Evolutionary conservation across 2,113 vertebrate genomes (phyloP), one percentile per base, ranked within the genome.

Genomic region (Peromyscus californicus): DNA sequence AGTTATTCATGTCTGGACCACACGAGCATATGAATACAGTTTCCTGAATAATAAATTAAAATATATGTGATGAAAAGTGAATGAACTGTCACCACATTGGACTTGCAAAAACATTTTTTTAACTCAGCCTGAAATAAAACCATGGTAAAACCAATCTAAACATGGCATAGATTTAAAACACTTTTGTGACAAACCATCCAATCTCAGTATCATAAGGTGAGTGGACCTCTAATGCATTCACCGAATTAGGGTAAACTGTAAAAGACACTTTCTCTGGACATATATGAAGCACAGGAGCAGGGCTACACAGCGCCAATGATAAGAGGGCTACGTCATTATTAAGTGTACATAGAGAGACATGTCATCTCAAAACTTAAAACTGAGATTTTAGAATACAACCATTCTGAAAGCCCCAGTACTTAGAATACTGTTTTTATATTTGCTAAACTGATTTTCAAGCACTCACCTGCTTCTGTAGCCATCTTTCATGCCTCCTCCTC

Each of bases 381-480:
- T 22, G 75, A 45, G 15, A 15, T 82, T 94, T 74, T 84, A 17
- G 80, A 92, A 88, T 54, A 29, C 1, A 93, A 2, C 7, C 63
- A 45, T 91, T 76, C 19, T 16, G 15, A n/a, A 95, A 26, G 29
- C 57, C 8, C 39, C 39, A 79, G 76, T 22, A 86, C 76, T 94
- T 83, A 79, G 45, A 26, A 97, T 9, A 59, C 0, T 39, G 13
- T 83, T 7, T 29, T 13, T 10, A 79, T n/a, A 96, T 87, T 82
- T 39, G 83, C 82, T 78, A 91, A 86, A 76, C 10, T 59, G 69
- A 59, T 61, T 69, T 51, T 94, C 92, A 85, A 63, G 83, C 89
- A 31, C 19, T 95, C 98, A 99, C 99, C 98, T 98, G 98, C 36
- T 98, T 98, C 94, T 98, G 98, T 17, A 99, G 97, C 99, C 99